Evolutionary conservation across 2,113 vertebrate genomes (phyloP).

Genomic region (Vidua macroura): DNA sequence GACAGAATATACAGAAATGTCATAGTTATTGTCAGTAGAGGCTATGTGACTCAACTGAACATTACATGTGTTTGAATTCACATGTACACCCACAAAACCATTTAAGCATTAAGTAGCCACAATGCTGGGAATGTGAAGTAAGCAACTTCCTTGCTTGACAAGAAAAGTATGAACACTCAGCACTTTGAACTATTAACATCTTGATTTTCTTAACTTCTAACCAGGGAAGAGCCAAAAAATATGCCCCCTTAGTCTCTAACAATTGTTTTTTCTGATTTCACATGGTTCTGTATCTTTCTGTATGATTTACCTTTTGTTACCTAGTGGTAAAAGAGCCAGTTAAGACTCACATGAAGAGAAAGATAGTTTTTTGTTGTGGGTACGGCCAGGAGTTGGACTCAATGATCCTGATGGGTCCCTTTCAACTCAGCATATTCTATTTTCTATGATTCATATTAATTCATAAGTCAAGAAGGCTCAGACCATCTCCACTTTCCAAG

Average conservation of each 20-base stretch:
- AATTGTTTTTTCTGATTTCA: background rate
- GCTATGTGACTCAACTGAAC: background rate
- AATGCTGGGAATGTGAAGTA: background rate
- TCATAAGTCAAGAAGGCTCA: conserved; percentile 64
- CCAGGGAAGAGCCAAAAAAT: background rate
- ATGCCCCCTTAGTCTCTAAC: background rate
- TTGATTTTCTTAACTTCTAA: background rate
- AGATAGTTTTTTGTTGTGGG: background rate
- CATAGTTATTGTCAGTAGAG: background rate
- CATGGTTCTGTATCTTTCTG: background rate
- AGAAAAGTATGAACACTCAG: background rate
- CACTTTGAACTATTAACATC: background rate
- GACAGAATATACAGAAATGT: background rate
- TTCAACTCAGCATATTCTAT: background rate
- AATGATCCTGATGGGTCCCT: background rate
- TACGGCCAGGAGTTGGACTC: background rate
- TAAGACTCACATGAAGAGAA: background rate
- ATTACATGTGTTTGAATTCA: background rate
- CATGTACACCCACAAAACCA: background rate
- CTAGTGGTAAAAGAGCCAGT: background rate
- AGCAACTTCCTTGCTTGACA: background rate
- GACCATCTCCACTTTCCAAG: conserved; percentile 62
- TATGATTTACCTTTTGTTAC: background rate
- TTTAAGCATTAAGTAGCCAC: background rate
- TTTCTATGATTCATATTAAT: conserved; percentile 11